Base-by-base conservation (phyloP, 23 tunicate species). In the Clavelina lepadiformis region DNA sequence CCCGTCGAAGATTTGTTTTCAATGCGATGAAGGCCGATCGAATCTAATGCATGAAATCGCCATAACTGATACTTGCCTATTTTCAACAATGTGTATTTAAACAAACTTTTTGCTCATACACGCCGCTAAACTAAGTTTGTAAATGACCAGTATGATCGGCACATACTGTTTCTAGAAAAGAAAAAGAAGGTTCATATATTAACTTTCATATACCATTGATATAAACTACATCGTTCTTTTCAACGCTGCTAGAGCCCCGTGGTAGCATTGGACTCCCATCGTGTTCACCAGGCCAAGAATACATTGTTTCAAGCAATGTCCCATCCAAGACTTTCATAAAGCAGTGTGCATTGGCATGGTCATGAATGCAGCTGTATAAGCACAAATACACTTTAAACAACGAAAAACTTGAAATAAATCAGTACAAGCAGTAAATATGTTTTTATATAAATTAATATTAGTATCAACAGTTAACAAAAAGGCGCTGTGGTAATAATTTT, bases 351-450 rank as follows among this genome's bases (percentile, higher is more conserved):
- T 89, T 80, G 26, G 89, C 56, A 56, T 89, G 97, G 54, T 89
- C 97, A 75, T 89, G 97, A 28, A 89, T 89, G 32, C 78, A 75
- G 65, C 97, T 89, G 79, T n/a, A n/a, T n/a, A n/a, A n/a, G n/a
- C n/a, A n/a, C n/a, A n/a, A n/a, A n/a, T n/a, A n/a, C n/a, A n/a
- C n/a, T n/a, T n/a, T n/a, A n/a, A n/a, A n/a, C n/a, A n/a, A n/a
- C n/a, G n/a, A n/a, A n/a, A n/a, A n/a, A n/a, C n/a, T n/a, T n/a
- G n/a, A n/a, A n/a, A n/a, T n/a, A n/a, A n/a, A n/a, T n/a, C n/a
- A n/a, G n/a, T n/a, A n/a, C n/a, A n/a, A n/a, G n/a, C n/a, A n/a
- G n/a, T n/a, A n/a, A n/a, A n/a, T n/a, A n/a, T n/a, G n/a, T n/a
- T n/a, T n/a, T n/a, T n/a, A n/a, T n/a, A n/a, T n/a, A n/a, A 44